These are phyloP conservation scores for Cuniculus paca DNA, from an alignment of 2,797 vertebrate species.

Conservation along the genomic window DNA sequence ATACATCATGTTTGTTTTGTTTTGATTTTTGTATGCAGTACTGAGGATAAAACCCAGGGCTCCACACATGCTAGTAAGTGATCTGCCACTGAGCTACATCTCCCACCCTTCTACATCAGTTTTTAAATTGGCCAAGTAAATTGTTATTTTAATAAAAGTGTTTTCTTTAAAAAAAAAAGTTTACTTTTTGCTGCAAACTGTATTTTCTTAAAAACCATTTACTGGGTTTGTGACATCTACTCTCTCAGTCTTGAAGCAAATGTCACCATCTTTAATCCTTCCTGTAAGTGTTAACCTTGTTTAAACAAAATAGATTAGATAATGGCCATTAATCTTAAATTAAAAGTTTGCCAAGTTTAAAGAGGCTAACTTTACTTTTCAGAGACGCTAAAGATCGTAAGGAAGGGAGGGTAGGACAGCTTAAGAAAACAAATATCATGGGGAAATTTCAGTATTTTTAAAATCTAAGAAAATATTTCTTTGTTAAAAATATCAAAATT, in stretches of 20 bases:
- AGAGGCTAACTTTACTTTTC: constrained; percentile 65
- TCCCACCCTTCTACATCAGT: not conserved
- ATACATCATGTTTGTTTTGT: too few relatives aligned
- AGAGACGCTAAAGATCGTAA: constrained; percentile 6
- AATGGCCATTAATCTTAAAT: constrained; percentile 52
- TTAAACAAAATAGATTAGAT: constrained; percentile 67
- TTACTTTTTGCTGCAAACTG: constrained; percentile 37
- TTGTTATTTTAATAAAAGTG: not conserved
- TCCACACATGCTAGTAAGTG: not conserved
- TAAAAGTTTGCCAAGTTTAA: not conserved
- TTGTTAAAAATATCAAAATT: not conserved
- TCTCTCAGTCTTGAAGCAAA: constrained; percentile 45
- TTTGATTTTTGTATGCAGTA: not conserved
- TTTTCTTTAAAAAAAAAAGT: not conserved
- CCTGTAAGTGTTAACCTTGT: constrained; percentile 58
- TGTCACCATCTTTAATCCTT: constrained; percentile 4
- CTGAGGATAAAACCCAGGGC: not conserved
- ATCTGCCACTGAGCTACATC: not conserved
- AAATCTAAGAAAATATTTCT: constrained; percentile 54
- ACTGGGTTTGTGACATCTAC: not conserved
- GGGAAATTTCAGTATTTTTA: not conserved
- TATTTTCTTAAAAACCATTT: constrained; percentile 11
- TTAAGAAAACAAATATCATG: constrained; percentile 58
- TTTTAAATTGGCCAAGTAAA: constrained; percentile 15
- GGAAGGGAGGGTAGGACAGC: not conserved